These are phyloP conservation scores for Calephelis perditalis DNA, from an alignment of 2,888 invertebrate genomes.

Conservation along the genomic window DNA sequence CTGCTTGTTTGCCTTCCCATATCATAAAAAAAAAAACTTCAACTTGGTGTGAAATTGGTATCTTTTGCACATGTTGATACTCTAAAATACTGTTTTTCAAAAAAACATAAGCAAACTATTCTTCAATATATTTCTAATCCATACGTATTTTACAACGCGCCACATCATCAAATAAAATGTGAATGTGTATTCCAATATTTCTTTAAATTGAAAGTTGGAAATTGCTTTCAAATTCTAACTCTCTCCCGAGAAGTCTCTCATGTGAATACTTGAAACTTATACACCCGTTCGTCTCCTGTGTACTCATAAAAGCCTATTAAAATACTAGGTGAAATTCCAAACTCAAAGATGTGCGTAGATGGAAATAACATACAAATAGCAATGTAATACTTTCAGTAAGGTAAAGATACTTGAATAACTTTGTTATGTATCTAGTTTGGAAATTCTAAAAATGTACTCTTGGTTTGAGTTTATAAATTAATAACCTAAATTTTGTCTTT, in stretches of 20 bases:
- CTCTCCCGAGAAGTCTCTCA: neutral
- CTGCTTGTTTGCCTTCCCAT: no score
- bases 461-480: no score
- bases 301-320: slow-evolving; percentile 27
- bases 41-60: no score
- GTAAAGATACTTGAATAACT: slow-evolving; percentile 17
- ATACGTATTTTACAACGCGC: no score
- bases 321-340: slow-evolving; percentile 36
- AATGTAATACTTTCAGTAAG: slow-evolving; percentile 19
- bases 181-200: neutral
- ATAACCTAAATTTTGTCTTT: no score
- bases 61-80: no score
- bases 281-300: slow-evolving; percentile 18
- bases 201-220: neutral
- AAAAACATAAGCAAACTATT: no score
- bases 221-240: slow-evolving; percentile 16
- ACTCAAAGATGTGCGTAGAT: slow-evolving; percentile 19
- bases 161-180: neutral
- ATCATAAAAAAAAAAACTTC: no score
- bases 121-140: no score
- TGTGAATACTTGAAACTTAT: slow-evolving; percentile 12
- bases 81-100: no score
- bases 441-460: no score
- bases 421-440: neutral
- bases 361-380: slow-evolving; percentile 1